Conservation (phyloP, 2,888 invertebrate species). For the Caenorhabditis uteleia region DNA sequence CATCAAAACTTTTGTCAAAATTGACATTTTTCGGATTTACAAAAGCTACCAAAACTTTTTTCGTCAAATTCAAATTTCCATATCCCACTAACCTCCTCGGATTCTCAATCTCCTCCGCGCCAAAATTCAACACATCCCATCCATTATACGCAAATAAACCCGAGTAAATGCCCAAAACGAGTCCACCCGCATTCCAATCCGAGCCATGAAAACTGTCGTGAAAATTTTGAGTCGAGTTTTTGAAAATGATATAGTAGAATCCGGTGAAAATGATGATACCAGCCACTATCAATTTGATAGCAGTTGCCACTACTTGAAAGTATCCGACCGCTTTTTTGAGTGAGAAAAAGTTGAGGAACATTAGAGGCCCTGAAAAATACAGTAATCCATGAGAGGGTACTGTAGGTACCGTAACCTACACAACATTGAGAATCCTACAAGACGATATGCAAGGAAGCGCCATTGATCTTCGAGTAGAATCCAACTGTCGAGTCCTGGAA, state of each 20-base stretch:
- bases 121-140: slow-evolving; percentile 66
- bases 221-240: slow-evolving; percentile 51
- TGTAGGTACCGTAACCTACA: slow-evolving; percentile 20
- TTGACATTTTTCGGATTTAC: no score
- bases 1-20: no score
- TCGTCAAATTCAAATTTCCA: no score
- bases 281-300: slow-evolving; percentile 57
- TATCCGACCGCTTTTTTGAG: slow-evolving; percentile 52
- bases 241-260: slow-evolving; percentile 58
- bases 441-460: slow-evolving; percentile 20
- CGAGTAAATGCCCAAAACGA: slow-evolving; percentile 54
- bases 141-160: slow-evolving; percentile 67
- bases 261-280: slow-evolving; percentile 59
- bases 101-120: slow-evolving; percentile 63
- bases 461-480: slow-evolving; percentile 23
- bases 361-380: slow-evolving; percentile 44
- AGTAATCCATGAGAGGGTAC: no score
- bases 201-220: slow-evolving; percentile 48
- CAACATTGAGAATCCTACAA: slow-evolving; percentile 44
- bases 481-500: slow-evolving; percentile 33
- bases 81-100: slow-evolving; percentile 48
- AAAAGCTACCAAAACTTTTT: no score
- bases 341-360: slow-evolving; percentile 52
- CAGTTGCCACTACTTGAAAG: slow-evolving; percentile 61
- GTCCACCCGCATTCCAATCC: slow-evolving; percentile 50